Evolutionary conservation across 2,113 vertebrate genomes (phyloP).

Genomic region (Rhipidura dahli): DNA sequence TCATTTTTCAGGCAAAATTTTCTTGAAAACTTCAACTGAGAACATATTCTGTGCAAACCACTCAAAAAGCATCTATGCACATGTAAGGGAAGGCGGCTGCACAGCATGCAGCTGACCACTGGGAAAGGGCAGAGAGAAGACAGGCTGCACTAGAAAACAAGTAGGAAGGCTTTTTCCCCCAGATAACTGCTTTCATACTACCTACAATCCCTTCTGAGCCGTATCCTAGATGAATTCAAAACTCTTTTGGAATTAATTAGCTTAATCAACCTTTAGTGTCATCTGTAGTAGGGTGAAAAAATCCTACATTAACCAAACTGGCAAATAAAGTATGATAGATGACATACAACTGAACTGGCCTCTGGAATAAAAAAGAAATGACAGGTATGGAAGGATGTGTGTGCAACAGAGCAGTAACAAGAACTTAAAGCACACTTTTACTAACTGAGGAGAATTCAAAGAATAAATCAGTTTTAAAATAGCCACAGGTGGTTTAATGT

Average conservation of each 20-base stretch:
- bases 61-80: background rate
- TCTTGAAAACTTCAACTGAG: background rate
- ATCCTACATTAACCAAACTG: background rate
- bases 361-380: background rate
- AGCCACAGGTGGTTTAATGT: background rate
- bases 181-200: background rate
- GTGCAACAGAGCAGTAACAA: background rate
- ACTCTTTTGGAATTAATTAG: background rate
- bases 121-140: background rate
- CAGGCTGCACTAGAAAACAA: background rate
- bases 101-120: background rate
- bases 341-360: background rate
- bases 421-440: background rate
- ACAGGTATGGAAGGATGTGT: rapidly evolving
- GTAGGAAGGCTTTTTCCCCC: background rate
- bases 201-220: background rate
- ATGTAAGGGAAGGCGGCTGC: background rate
- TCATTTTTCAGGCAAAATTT: background rate
- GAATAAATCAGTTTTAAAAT: background rate
- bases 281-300: background rate
- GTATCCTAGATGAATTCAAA: background rate
- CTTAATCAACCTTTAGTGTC: background rate
- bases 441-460: background rate
- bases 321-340: background rate
- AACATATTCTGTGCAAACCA: background rate